A percentile compares a stretch with the other conserved stretches of the same genome.
Conservation (phyloP, 2,888 invertebrate species). For the Apotomis turbidana region DNA sequence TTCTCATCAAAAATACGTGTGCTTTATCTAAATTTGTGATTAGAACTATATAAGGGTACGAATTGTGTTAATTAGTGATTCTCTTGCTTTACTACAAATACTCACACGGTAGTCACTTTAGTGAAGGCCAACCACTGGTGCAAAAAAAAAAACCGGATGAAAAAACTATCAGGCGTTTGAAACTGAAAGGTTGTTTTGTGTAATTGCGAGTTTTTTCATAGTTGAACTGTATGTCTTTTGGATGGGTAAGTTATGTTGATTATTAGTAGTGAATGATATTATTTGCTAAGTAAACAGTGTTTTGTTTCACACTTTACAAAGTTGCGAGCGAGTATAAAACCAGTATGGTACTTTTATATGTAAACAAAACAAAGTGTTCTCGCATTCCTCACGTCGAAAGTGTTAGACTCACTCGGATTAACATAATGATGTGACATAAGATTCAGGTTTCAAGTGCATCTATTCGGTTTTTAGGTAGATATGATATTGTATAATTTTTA, state of each 20-base stretch:
- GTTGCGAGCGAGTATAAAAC: conserved; percentile 16
- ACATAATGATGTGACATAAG: not conserved
- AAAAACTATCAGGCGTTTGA: conserved; percentile 29
- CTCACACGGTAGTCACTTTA: conserved; percentile 34
- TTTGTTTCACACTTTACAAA: conserved; percentile 2
- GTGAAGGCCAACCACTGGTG: conserved; percentile 39
- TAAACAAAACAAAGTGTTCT: conserved; percentile 31
- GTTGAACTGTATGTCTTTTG: not conserved
- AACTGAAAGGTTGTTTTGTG: conserved; percentile 13
- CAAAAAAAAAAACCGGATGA: conserved; percentile 28
- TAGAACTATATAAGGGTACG: conserved; percentile 1
- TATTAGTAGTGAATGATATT: conserved; percentile 9
- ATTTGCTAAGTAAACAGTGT: not conserved
- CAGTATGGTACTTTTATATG: conserved; percentile 16
- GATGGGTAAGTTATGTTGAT: conserved; percentile 22
- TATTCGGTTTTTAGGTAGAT: no score
- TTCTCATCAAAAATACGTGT: conserved; percentile 9
- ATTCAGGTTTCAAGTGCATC: no score
- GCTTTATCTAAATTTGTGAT: conserved; percentile 1
- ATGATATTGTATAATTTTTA: no score
- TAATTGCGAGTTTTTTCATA: conserved; percentile 3
- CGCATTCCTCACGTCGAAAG: not conserved
- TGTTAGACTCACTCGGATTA: not conserved
- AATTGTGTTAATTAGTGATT: conserved; percentile 21
- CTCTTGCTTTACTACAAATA: conserved; percentile 36